Evolutionary conservation across 2,113 vertebrate genomes (phyloP), one percentile per base, ranked within the genome.

Genomic region (Amphiprion percula): DNA sequence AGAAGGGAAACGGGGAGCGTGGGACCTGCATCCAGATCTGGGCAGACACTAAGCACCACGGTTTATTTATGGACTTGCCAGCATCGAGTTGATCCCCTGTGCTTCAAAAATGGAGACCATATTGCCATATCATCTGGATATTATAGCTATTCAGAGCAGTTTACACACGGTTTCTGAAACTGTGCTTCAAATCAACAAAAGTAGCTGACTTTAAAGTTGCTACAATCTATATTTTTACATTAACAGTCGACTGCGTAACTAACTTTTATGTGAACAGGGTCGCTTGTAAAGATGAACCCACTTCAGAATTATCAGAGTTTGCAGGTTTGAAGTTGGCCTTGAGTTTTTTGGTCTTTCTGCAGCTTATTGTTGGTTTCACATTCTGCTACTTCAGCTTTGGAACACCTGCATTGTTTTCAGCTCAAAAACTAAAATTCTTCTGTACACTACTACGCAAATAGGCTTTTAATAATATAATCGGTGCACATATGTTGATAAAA

Each of bases 31-130:
- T 85, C 71, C 21, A 59, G 68, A 83, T 82, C 72, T 67, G 84
- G 82, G 59, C 59, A 39, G 80, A 71, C 60, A 1, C 55, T 63
- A 71, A 83, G 85, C 65, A 60, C 69, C n/a, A 9, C 3, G 15
- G 74, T n/a, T 88, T 83, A 89, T 90, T 91, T 89, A 91, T 89
- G 82, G 79, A 83, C 79, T 4, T 73, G 70, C 59, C 54, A 39
- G 67, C 65, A 72, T 71, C 74, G 61, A 65, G 76, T 73, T 54
- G 65, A 88, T 85, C 69, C 84, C 87, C 37, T 46, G 83, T 63
- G 80, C 26, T 73, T 77, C 63, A 74, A 61, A 37, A 70, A 85
- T 76, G 30, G 46, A 78, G 81, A 80, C 72, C 76, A 68, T 41
- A 80, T 72, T 79, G 69, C 77, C 58, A n/a, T 63, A 66, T 88